Evolutionary conservation across 2,888 invertebrate species (phyloP).

Genomic region (Cheilosia grossa): DNA sequence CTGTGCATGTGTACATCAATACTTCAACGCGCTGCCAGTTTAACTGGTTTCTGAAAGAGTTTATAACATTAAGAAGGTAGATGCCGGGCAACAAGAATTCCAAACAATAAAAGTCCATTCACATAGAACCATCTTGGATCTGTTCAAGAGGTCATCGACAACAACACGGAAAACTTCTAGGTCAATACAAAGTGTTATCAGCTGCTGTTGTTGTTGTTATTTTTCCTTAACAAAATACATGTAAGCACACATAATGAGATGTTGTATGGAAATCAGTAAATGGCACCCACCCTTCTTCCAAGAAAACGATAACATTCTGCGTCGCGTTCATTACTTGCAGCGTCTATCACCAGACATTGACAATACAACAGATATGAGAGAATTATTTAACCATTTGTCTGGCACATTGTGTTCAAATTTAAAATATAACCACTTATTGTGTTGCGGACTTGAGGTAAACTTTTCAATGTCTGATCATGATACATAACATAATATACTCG

Average conservation of each 20-base stretch:
- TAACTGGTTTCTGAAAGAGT: background rate
- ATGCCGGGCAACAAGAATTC: background rate
- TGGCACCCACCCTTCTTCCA: background rate
- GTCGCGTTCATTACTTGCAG: background rate
- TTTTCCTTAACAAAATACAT: background rate
- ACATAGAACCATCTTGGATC: background rate
- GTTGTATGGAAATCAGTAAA: background rate
- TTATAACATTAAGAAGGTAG: background rate
- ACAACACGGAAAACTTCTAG: background rate
- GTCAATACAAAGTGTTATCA: background rate
- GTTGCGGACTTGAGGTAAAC: background rate
- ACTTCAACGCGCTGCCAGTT: background rate
- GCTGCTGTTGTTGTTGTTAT: background rate
- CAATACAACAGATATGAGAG: background rate
- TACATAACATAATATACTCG: background rate
- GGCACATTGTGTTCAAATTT: background rate
- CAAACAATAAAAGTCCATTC: background rate
- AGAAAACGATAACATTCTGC: background rate
- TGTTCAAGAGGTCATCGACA: slow-evolving; percentile 1
- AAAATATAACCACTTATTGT: background rate
- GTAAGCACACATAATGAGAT: background rate
- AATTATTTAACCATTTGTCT: background rate
- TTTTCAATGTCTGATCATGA: background rate
- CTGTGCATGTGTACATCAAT: background rate
- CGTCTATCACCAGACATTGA: background rate